Evolutionary conservation across 1,140 invertebrate genomes (phyloP).

Genomic region (Bombus cullumanus): DNA sequence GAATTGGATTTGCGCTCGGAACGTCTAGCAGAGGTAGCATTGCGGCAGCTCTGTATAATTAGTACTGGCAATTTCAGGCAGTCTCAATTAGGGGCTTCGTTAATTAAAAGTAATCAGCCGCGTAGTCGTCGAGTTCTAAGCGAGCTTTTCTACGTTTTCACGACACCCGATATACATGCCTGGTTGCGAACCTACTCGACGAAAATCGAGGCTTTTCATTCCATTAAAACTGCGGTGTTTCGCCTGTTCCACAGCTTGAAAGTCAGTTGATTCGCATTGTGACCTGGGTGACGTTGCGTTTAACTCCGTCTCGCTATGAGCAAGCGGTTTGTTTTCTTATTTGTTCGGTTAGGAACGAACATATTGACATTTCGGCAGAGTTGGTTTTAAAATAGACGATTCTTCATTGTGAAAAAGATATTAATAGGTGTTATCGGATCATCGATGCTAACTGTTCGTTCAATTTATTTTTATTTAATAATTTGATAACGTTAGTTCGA

Average conservation of each 20-base stretch:
- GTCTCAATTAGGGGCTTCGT: conserved; percentile 34
- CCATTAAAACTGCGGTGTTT: neutral
- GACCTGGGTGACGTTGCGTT: neutral
- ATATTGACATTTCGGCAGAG: neutral
- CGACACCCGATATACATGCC: neutral
- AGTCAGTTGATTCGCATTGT: neutral
- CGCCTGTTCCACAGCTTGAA: neutral
- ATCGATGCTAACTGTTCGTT: neutral
- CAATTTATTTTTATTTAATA: too few relatives aligned
- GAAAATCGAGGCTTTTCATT: conserved; percentile 1
- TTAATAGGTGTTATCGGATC: neutral
- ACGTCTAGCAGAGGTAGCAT: neutral
- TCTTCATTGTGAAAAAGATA: neutral
- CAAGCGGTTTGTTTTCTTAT: conserved; percentile 40
- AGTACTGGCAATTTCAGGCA: conserved; percentile 26
- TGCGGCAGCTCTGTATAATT: conserved; percentile 17
- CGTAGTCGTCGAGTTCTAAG: neutral
- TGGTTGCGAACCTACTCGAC: neutral
- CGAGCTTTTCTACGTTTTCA: neutral
- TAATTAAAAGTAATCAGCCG: conserved; percentile 43
- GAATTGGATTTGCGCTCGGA: conserved; percentile 28
- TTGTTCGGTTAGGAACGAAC: neutral
- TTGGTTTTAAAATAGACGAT: neutral
- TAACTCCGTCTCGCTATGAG: neutral
- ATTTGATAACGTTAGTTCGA: too few relatives aligned